Base-by-base conservation (phyloP, 2,797 vertebrate species). In the Gambelia wislizenii region DNA sequence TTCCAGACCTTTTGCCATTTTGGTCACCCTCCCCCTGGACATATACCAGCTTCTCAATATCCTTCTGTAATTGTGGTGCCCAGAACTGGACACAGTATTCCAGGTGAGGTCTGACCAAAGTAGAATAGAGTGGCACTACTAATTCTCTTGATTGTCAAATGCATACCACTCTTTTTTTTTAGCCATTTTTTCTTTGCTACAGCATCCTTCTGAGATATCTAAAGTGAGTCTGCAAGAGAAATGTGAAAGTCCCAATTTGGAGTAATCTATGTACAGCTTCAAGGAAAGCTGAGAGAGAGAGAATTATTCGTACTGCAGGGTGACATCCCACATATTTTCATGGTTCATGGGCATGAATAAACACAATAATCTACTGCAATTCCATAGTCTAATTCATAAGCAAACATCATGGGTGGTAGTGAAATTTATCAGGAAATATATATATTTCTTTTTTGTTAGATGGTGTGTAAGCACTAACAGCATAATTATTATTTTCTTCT, bases 401-500 rank as follows among this genome's bases (percentile, higher is more conserved):
- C 47, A 52, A 84, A 36, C 39, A 70, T 67, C 1, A 6, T 25
- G 33, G 47, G 47, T n/a, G 8, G 47, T 84, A 72, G 52, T 84
- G 64, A 84, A 84, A 70, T 36, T 52, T 52, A 84, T 72, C 83
- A 70, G 67, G 20, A 84, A 70, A 70, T 47, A 18, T 61, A 18
- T 61, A 81, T 81, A 69, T 69, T 49, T 67, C 30, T 59, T 42
- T 27, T 1, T 18, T 70, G 67, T 70, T n/a, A 54, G 27, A 39
- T 69, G 64, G 7, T 44, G n/a, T 70, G 36, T 87, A 70, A 80
- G 49, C 59, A 80, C 47, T 54, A 87, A 80, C 77, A 87, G 3
- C 49, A 56, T 56, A 87, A 80, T 76, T 54, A 56, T 76, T 76
- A 61, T n/a, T 61, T 75, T 72, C 33, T 52, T 36, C 44, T 49